phyloP scores from a whole-genome alignment of 35 echinoderm and acorn worm species.

The Apostichopus californicus region DNA sequence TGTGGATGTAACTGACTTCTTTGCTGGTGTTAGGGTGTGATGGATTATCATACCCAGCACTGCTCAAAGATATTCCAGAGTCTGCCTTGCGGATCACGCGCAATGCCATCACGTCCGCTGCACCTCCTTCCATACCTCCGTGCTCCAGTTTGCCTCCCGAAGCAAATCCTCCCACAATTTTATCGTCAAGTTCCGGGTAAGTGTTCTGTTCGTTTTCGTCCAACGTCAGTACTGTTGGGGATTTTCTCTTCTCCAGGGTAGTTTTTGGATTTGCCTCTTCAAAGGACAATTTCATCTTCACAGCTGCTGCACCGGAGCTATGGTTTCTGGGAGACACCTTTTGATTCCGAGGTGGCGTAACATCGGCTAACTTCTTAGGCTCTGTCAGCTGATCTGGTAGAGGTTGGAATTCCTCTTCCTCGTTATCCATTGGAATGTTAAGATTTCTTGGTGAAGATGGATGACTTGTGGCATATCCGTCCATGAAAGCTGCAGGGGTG shows the following conservation, averaged over 20 bases:
- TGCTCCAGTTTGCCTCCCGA: not conserved
- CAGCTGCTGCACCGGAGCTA: not conserved
- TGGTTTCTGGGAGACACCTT: not conserved
- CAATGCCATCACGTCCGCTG: not conserved
- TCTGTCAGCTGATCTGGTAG: slow-evolving; percentile 30
- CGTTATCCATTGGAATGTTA: slow-evolving; percentile 3
- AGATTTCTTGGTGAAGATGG: not conserved
- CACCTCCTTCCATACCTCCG: not conserved
- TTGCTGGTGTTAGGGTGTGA: not conserved
- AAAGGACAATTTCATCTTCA: slow-evolving; percentile 7
- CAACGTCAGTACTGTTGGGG: not conserved
- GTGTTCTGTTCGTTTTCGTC: not conserved
- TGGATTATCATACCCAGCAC: not conserved
- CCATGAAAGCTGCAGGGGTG: not conserved
- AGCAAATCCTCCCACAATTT: not conserved
- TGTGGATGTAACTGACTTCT: slow-evolving; percentile 20
- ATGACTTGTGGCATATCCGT: not conserved
- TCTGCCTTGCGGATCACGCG: not conserved
- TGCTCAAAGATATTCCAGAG: slow-evolving; percentile 17
- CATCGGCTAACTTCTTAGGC: slow-evolving; percentile 27
- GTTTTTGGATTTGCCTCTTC: not conserved
- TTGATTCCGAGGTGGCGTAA: slow-evolving; percentile 22
- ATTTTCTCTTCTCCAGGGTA: not conserved
- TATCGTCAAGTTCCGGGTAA: not conserved
- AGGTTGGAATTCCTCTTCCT: not conserved